These are phyloP conservation scores for Drosophila tristis DNA, from an alignment of 1,140 invertebrate species.

Conservation along the genomic window DNA sequence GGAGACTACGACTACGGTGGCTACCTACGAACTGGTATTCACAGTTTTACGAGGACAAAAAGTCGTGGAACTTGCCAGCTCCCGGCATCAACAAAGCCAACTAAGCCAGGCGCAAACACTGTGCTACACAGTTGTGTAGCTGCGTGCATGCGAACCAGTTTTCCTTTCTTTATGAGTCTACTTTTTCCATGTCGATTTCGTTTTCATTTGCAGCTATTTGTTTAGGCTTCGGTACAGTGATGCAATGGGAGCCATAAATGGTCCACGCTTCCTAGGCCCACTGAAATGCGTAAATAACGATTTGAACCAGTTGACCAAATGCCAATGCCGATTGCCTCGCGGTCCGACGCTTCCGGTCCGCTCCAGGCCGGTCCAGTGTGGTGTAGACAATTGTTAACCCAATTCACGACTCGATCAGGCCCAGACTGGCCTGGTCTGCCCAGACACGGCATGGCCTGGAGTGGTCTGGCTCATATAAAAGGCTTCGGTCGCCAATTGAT, in stretches of 20 bases:
- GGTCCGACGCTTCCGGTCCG: slow-evolving; percentile 31
- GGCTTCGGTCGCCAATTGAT: slow-evolving; percentile 4
- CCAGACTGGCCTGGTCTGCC: slow-evolving; percentile 1
- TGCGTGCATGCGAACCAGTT: slow-evolving; percentile 37
- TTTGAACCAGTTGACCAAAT: slow-evolving; percentile 77
- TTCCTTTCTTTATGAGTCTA: slow-evolving; percentile 26
- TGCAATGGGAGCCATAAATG: slow-evolving; percentile 75
- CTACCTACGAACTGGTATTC: slow-evolving; percentile 88
- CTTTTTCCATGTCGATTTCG: slow-evolving; percentile 32
- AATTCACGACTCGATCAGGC: slow-evolving; percentile 47
- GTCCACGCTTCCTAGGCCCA: slow-evolving; percentile 69
- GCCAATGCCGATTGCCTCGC: slow-evolving; percentile 69
- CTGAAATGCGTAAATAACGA: slow-evolving; percentile 36
- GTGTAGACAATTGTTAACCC: slow-evolving; percentile 58
- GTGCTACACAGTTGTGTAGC: slow-evolving; percentile 29
- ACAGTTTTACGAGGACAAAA: slow-evolving; percentile 75
- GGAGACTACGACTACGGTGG: slow-evolving; percentile 84
- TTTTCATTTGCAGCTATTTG: slow-evolving; percentile 19
- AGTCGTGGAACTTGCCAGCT: slow-evolving; percentile 51
- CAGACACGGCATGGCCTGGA: slow-evolving; percentile 6
- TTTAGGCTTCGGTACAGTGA: slow-evolving; percentile 38
- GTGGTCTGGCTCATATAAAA: slow-evolving; percentile 54
- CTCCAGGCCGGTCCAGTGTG: slow-evolving; percentile 14
- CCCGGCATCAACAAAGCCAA: slow-evolving; percentile 1
- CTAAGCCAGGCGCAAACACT: slow-evolving; percentile 15